A percentile compares a stretch with the other conserved stretches of the same genome.
These are phyloP conservation scores for Halisarca cf. caerulea DNA, from an alignment of 37 sponge, comb jelly and placozoan genomes.

Conservation along the genomic window DNA sequence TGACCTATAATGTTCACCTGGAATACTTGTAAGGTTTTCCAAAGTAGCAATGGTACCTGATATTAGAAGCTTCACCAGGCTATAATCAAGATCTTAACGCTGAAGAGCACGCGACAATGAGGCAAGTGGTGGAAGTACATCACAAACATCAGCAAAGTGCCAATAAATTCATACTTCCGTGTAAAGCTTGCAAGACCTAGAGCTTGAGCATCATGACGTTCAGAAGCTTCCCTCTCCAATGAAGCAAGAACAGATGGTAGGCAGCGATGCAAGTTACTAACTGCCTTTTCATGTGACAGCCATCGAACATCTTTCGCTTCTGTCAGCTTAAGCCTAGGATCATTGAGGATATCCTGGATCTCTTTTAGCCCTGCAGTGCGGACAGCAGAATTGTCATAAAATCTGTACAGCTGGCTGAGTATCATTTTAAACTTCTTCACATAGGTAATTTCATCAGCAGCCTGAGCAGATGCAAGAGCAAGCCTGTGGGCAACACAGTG, in stretches of 20 bases:
- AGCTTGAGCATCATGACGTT: constrained; percentile 31
- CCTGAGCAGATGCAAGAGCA: too few species aligned
- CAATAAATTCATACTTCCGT: constrained; percentile 22
- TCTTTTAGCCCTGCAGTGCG: constrained; percentile 37
- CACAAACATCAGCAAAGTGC: constrained; percentile 15
- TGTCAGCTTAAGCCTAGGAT: constrained; percentile 36
- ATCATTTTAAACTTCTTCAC: constrained; percentile 12
- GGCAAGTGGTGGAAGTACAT: background rate
- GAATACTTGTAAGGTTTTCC: too few species aligned
- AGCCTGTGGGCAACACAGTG: too few species aligned
- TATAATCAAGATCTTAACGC: constrained; percentile 17
- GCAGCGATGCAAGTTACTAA: too few species aligned
- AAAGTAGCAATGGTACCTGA: too few species aligned
- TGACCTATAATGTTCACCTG: too few species aligned
- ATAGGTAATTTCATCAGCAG: too few species aligned
- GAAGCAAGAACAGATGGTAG: too few species aligned
- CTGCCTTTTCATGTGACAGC: too few species aligned
- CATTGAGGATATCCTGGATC: constrained; percentile 35
- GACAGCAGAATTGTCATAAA: constrained; percentile 42
- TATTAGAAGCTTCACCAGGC: constrained; percentile 18
- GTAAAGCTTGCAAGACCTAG: constrained; percentile 17
- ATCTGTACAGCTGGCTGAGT: constrained; percentile 38
- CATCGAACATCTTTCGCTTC: too few species aligned
- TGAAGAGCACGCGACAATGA: constrained; percentile 21
- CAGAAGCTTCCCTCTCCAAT: constrained; percentile 34